These are phyloP conservation scores for Periparus ater DNA, from an alignment of 2,797 vertebrate genomes.

Conservation along the genomic window DNA sequence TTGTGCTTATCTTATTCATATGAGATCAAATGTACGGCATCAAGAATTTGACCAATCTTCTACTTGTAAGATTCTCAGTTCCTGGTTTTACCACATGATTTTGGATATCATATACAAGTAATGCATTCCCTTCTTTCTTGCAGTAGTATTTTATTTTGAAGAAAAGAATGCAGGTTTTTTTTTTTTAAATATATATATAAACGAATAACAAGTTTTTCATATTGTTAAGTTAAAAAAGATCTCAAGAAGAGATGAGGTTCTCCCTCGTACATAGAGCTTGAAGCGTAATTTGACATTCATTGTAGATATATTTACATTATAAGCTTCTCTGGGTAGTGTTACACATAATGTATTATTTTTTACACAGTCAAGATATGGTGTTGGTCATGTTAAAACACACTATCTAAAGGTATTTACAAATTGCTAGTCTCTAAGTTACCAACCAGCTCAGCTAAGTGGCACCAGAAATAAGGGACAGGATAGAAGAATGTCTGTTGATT, in stretches of 20 bases:
- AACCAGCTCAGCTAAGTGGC: constrained; percentile 13
- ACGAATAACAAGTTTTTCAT: constrained; percentile 34
- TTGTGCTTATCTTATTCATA: constrained; percentile 64
- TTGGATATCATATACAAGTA: constrained; percentile 10
- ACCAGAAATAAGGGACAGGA: not conserved
- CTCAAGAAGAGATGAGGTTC: constrained; percentile 9
- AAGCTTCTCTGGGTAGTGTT: constrained; percentile 41
- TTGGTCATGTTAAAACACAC: constrained; percentile 52
- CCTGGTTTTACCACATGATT: not conserved
- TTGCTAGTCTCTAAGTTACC: not conserved
- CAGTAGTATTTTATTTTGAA: constrained; percentile 29
- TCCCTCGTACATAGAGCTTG: not conserved
- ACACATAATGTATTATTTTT: constrained; percentile 31
- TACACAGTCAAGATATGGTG: constrained; percentile 2
- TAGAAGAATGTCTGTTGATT: not conserved
- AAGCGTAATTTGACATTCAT: constrained; percentile 65
- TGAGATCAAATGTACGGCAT: constrained; percentile 44
- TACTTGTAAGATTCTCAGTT: not conserved
- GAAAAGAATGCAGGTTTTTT: constrained; percentile 1
- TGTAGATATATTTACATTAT: constrained; percentile 63
- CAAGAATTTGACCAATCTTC: constrained; percentile 19
- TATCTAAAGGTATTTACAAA: constrained; percentile 43
- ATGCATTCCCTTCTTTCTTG: not conserved
- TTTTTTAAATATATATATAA: not conserved
- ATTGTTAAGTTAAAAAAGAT: constrained; percentile 49